These are phyloP conservation scores for Toxostoma redivivum DNA, from an alignment of 2,113 vertebrate genomes.

Conservation along the genomic window DNA sequence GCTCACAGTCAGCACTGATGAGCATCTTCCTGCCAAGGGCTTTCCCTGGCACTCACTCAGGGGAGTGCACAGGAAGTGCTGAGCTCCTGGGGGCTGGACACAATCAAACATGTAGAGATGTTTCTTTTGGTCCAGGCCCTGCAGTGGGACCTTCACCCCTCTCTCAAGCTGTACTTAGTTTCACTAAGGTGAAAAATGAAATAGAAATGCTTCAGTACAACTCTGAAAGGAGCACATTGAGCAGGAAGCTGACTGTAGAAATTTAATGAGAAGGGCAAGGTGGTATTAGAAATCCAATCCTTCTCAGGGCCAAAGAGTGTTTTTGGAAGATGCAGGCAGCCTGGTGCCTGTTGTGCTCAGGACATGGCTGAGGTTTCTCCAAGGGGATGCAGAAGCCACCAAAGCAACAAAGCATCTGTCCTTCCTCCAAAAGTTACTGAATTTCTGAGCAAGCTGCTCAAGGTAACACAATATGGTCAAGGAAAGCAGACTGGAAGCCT, in stretches of 20 bases:
- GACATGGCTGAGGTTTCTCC: background rate
- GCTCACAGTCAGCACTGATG: background rate
- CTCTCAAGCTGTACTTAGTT: background rate
- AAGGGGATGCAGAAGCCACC: background rate
- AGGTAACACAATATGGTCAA: background rate
- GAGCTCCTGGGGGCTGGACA: background rate
- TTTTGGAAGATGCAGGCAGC: background rate
- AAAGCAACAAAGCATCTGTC: background rate
- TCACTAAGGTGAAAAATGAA: background rate
- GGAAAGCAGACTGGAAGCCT: background rate
- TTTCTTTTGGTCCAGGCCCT: background rate
- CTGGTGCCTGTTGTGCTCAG: background rate
- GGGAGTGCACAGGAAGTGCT: background rate
- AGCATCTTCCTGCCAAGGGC: background rate
- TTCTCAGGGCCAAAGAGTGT: background rate
- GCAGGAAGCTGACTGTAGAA: background rate
- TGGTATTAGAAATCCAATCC: background rate
- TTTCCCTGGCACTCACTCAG: rapidly evolving
- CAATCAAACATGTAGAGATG: background rate
- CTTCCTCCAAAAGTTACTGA: background rate
- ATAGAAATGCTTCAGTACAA: background rate
- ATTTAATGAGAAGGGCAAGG: background rate
- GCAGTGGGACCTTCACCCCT: background rate
- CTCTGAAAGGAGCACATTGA: background rate
- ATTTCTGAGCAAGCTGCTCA: background rate